phyloP scores from a whole-genome alignment of 1,140 invertebrate species.

The Steinernema feltiae region DNA sequence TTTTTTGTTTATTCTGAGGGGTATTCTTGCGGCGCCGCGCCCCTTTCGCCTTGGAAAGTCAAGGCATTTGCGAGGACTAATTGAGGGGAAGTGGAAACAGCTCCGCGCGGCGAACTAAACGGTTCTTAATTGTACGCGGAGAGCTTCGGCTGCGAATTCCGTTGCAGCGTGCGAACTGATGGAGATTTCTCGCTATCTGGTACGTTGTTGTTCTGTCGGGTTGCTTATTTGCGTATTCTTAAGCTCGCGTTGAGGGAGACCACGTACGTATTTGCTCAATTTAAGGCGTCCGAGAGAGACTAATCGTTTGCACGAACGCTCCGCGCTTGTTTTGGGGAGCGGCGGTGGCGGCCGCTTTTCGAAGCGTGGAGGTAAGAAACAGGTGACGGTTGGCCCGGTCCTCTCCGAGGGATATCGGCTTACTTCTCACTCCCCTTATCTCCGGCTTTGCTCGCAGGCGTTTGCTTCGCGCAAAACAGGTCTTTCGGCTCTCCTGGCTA shows the following conservation, averaged over 20 bases:
- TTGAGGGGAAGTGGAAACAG: background rate
- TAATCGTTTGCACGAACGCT: background rate
- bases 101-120: background rate
- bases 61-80: too few species aligned
- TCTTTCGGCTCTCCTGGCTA: background rate
- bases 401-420: background rate
- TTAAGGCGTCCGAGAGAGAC: background rate
- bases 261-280: background rate
- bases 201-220: too few species aligned
- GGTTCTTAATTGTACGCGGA: background rate
- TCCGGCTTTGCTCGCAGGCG: background rate
- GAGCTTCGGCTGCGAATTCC: too few species aligned
- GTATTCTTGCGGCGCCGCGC: background rate
- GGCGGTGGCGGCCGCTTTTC: background rate
- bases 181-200: too few species aligned
- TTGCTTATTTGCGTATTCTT: background rate
- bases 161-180: too few species aligned
- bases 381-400: background rate
- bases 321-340: background rate
- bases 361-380: background rate
- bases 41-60: background rate
- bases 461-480: background rate
- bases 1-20: background rate
- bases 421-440: background rate
- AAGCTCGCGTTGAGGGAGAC: too few species aligned